phyloP scores from a whole-genome alignment of 2,888 invertebrate species.

The Dryadula phaetusa region DNA sequence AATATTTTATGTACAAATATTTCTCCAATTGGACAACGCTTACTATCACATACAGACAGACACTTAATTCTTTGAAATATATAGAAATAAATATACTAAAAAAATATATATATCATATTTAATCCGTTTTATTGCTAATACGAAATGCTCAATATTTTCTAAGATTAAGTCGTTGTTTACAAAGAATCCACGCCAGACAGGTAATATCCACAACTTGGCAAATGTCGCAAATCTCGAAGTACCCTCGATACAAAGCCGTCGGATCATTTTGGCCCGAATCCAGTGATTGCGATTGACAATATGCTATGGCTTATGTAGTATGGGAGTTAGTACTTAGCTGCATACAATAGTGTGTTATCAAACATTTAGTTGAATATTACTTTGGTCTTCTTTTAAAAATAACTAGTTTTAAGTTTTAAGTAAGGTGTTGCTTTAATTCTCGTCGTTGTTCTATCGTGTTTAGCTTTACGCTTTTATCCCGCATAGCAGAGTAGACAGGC shows the following conservation, averaged over 20 bases:
- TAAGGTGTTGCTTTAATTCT: background rate
- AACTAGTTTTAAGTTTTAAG: background rate
- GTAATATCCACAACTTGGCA: slow-evolving; percentile 40
- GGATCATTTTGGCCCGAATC: slow-evolving; percentile 44
- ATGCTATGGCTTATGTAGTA: slow-evolving; percentile 30
- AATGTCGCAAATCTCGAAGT: slow-evolving; percentile 41
- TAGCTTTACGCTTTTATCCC: too few species aligned
- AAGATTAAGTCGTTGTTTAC: slow-evolving; percentile 31
- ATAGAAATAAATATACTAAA: too few species aligned
- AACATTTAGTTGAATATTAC: background rate
- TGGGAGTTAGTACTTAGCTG: slow-evolving; percentile 21
- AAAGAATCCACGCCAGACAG: slow-evolving; percentile 33
- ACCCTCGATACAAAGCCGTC: slow-evolving; percentile 39
- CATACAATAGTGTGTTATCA: background rate
- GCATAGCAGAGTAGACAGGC: too few species aligned
- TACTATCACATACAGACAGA: too few species aligned
- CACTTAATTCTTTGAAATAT: too few species aligned
- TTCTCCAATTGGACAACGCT: too few species aligned
- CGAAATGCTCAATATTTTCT: slow-evolving; percentile 20
- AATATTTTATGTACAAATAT: too few species aligned
- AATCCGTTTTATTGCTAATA: slow-evolving; percentile 15
- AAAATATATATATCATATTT: background rate
- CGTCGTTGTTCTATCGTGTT: background rate
- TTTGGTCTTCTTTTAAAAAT: background rate
- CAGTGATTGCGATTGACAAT: slow-evolving; percentile 45